These are phyloP conservation scores for Sprattus sprattus DNA, from an alignment of 2,113 vertebrate species.

Conservation along the genomic window DNA sequence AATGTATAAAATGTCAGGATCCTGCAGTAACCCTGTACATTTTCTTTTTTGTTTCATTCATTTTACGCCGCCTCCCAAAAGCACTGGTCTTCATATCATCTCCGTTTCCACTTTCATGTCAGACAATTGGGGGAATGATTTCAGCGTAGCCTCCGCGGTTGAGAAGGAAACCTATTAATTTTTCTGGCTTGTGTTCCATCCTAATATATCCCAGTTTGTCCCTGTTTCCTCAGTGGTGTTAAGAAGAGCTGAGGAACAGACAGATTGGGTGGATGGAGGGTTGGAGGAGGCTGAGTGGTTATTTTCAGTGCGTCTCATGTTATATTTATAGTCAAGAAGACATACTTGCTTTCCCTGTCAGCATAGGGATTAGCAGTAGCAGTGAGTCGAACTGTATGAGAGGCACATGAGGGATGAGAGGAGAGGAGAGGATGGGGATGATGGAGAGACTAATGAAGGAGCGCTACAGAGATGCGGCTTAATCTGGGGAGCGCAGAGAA, in stretches of 20 bases:
- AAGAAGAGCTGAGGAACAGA: slow-evolving; percentile 18
- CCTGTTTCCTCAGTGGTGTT: slow-evolving; percentile 58
- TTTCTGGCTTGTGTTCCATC: slow-evolving; percentile 38
- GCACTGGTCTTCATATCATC: background rate
- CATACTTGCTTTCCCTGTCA: slow-evolving; percentile 72
- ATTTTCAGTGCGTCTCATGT: slow-evolving; percentile 75
- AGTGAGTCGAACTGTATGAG: slow-evolving; percentile 48
- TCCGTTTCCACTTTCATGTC: slow-evolving; percentile 1
- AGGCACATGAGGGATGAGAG: slow-evolving; percentile 14
- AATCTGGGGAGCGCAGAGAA: background rate
- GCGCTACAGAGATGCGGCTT: background rate
- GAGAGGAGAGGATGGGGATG: background rate
- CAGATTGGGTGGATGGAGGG: background rate
- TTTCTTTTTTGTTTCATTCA: too few species aligned
- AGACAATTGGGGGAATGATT: background rate
- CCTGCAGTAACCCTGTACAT: background rate
- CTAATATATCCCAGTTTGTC: slow-evolving; percentile 42
- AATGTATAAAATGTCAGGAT: background rate
- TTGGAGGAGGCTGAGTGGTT: slow-evolving; percentile 52
- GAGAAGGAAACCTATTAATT: background rate
- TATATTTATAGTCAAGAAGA: slow-evolving; percentile 81
- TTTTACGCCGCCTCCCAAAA: background rate
- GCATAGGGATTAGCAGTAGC: slow-evolving; percentile 70
- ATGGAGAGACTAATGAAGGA: slow-evolving; percentile 13
- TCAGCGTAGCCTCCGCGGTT: background rate